These are phyloP conservation scores for Antrozous pallidus DNA, from an alignment of 2,797 vertebrate species.

Conservation along the genomic window DNA sequence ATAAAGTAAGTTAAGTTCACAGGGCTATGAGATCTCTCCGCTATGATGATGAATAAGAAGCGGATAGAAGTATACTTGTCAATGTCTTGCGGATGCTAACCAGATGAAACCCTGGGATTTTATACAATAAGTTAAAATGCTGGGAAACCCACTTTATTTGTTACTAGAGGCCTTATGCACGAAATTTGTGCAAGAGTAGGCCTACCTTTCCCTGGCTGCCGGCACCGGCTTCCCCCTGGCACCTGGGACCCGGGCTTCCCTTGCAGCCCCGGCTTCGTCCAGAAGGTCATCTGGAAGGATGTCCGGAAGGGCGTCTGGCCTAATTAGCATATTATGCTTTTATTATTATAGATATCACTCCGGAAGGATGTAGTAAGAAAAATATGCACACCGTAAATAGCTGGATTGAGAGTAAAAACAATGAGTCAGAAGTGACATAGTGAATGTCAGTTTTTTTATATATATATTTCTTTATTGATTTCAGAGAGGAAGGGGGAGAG, in stretches of 20 bases:
- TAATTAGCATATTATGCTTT: too few species aligned
- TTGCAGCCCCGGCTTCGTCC: too few species aligned
- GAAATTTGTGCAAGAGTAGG: too few species aligned
- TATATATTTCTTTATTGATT: too few species aligned
- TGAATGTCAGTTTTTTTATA: background rate
- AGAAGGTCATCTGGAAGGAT: too few species aligned
- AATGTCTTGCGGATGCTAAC: background rate
- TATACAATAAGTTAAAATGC: background rate
- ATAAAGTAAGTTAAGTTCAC: background rate
- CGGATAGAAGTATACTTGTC: background rate
- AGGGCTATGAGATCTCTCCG: background rate
- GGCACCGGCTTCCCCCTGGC: too few species aligned
- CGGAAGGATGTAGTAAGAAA: background rate
- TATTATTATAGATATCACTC: too few species aligned
- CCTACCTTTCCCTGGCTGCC: too few species aligned
- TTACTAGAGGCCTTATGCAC: too few species aligned
- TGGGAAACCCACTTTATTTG: background rate
- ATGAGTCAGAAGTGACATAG: background rate
- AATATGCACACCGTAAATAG: background rate
- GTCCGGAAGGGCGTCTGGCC: too few species aligned
- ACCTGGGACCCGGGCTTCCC: too few species aligned
- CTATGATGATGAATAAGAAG: background rate
- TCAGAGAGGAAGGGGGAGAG: too few species aligned
- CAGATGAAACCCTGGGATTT: background rate
- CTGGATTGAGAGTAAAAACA: background rate